Conservation (phyloP, 2,888 invertebrate genomes). For the Globia sparganii region DNA sequence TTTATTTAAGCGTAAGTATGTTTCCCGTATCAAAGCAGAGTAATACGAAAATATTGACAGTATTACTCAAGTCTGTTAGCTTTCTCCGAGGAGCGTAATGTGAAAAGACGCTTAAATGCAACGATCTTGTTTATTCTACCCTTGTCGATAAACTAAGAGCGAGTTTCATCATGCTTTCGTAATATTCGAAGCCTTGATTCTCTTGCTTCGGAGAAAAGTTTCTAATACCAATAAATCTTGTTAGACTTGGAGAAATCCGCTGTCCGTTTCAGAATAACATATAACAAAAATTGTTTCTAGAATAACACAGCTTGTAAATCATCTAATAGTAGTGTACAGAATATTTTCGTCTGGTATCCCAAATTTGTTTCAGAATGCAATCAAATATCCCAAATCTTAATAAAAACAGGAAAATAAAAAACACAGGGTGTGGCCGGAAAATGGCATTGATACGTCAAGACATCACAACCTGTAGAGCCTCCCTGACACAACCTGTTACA, state of each 20-base stretch:
- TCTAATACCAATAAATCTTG: conserved; percentile 30
- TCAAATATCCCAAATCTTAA: conserved; percentile 5
- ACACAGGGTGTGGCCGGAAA: conserved; percentile 80
- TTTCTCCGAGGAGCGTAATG: conserved; percentile 6
- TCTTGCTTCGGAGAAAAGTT: conserved; percentile 2
- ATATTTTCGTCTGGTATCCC: background rate
- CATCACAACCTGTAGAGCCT: conserved; percentile 82
- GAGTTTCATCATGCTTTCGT: conserved; percentile 36
- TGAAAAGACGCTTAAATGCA: conserved; percentile 6
- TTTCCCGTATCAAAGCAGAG: background rate
- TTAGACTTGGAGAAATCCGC: background rate
- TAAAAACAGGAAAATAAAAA: conserved; percentile 35
- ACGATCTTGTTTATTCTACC: conserved; percentile 21
- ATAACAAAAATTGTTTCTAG: too few relatives aligned
- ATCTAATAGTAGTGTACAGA: background rate
- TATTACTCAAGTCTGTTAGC: background rate
- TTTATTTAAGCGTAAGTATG: background rate
- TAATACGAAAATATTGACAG: background rate
- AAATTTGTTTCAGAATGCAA: background rate
- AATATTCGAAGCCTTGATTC: conserved; percentile 5
- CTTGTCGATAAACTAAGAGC: conserved; percentile 21
- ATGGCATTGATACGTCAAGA: conserved; percentile 71
- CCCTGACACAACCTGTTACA: conserved; percentile 78
- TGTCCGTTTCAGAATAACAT: background rate
- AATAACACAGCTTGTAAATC: background rate